A percentile compares a stretch with the other conserved stretches of the same genome.
Conservation (phyloP, 2,888 invertebrate genomes). For the Cloeon dipterum region DNA sequence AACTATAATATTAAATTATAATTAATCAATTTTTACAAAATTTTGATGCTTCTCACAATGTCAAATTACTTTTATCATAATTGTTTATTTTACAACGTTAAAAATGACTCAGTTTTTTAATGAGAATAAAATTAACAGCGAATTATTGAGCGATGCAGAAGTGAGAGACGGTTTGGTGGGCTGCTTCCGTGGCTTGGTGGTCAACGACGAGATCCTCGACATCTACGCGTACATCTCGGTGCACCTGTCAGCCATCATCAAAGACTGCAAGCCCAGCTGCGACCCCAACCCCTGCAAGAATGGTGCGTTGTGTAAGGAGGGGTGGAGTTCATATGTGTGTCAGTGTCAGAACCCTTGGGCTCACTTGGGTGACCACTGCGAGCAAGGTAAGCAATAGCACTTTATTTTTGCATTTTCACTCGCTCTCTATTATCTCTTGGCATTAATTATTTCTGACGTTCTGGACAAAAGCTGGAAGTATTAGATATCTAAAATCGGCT, state of each 20-base stretch:
- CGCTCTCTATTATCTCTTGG: too few species aligned
- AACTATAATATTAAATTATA: too few species aligned
- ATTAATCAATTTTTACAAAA: too few species aligned
- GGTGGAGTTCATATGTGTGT: constrained; percentile 83
- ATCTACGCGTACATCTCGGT: constrained; percentile 85
- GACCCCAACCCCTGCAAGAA: constrained; percentile 86
- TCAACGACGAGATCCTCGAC: constrained; percentile 75
- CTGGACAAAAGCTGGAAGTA: too few species aligned
- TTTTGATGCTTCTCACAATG: too few species aligned
- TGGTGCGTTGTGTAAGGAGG: constrained; percentile 69
- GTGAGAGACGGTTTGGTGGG: constrained; percentile 79
- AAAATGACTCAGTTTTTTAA: too few species aligned
- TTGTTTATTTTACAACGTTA: too few species aligned
- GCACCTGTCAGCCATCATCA: constrained; percentile 73
- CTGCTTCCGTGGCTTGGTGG: constrained; percentile 77
- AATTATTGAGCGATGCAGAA: constrained; percentile 56
- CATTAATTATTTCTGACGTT: too few species aligned
- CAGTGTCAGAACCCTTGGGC: constrained; percentile 85
- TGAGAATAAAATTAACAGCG: too few species aligned
- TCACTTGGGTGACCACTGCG: constrained; percentile 72
- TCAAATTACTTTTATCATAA: too few species aligned
- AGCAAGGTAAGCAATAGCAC: constrained; percentile 65
- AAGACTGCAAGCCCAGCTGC: constrained; percentile 84
- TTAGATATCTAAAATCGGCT: too few species aligned
- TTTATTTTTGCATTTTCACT: neutral